Conservation (phyloP, 2,888 invertebrate genomes). For the Ophraella communa region DNA sequence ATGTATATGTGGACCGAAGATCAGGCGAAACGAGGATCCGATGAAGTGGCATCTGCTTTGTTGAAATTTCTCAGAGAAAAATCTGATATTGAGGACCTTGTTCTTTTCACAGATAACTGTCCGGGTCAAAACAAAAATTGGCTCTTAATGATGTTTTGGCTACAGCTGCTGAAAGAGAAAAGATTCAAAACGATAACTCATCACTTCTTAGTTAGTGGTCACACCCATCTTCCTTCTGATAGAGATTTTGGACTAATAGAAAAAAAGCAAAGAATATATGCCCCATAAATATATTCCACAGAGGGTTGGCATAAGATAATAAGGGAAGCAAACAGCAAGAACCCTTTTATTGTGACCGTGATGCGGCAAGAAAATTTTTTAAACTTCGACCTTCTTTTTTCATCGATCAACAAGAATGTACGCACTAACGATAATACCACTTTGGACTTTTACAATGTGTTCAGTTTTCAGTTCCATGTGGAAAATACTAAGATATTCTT, state of each 20-base stretch:
- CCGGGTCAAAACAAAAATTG: conserved; percentile 32
- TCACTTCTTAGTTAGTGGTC: conserved; percentile 24
- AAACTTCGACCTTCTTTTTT: too few species aligned
- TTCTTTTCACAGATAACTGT: conserved; percentile 30
- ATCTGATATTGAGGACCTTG: neutral
- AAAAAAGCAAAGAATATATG: conserved; percentile 14
- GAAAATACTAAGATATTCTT: too few species aligned
- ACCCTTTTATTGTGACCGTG: too few species aligned
- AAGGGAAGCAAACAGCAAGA: too few species aligned
- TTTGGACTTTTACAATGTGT: too few species aligned
- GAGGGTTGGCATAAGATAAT: too few species aligned
- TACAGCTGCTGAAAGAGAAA: conserved; percentile 17
- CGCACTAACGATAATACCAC: too few species aligned
- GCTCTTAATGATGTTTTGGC: conserved; percentile 20
- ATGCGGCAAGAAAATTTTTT: too few species aligned
- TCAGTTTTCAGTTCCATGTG: too few species aligned
- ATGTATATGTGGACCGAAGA: conserved; percentile 38
- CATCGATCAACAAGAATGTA: too few species aligned
- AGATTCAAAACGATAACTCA: conserved; percentile 21
- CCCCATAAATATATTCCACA: too few species aligned
- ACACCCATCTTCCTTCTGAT: conserved; percentile 23
- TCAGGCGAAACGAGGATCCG: conserved; percentile 34
- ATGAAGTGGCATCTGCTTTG: conserved; percentile 33
- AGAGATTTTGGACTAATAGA: conserved; percentile 27
- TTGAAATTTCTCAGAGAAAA: conserved; percentile 29